phyloP scores from a whole-genome alignment of 1,140 invertebrate genomes.

The Prorops nasuta region DNA sequence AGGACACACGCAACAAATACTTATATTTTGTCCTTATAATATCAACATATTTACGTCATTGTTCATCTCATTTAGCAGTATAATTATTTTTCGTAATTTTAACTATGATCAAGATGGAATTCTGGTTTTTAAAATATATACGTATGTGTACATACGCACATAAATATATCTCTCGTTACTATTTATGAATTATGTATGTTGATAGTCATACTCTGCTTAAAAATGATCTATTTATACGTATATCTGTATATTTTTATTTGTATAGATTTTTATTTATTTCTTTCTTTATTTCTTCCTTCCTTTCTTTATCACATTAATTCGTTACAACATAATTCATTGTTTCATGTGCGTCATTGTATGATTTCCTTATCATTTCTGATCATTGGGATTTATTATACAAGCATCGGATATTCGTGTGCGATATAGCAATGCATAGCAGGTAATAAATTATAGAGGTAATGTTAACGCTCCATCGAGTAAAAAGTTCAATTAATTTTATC shows the following conservation, averaged over 20 bases:
- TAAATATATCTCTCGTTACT: background rate
- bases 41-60: too few species aligned
- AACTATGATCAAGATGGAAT: too few species aligned
- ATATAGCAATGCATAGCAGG: background rate
- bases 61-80: slow-evolving; percentile 7
- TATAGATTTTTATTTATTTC: slow-evolving; percentile 8
- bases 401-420: slow-evolving; percentile 5
- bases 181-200: background rate
- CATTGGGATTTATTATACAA: slow-evolving; percentile 7
- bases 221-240: background rate
- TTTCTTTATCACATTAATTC: slow-evolving; percentile 2
- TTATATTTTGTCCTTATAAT: too few species aligned
- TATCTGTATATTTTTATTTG: slow-evolving; percentile 3
- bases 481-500: too few species aligned
- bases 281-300: slow-evolving; percentile 10
- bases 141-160: too few species aligned
- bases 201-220: too few species aligned
- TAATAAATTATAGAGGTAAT: background rate
- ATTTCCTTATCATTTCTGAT: slow-evolving; percentile 10
- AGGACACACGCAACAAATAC: too few species aligned
- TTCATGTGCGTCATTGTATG: slow-evolving; percentile 24
- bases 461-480: too few species aligned
- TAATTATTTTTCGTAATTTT: slow-evolving; percentile 18
- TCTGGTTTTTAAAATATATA: too few species aligned
- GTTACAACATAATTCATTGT: slow-evolving; percentile 23